Conservation (phyloP, 1,140 invertebrate species). For the Dreissena polymorpha region DNA sequence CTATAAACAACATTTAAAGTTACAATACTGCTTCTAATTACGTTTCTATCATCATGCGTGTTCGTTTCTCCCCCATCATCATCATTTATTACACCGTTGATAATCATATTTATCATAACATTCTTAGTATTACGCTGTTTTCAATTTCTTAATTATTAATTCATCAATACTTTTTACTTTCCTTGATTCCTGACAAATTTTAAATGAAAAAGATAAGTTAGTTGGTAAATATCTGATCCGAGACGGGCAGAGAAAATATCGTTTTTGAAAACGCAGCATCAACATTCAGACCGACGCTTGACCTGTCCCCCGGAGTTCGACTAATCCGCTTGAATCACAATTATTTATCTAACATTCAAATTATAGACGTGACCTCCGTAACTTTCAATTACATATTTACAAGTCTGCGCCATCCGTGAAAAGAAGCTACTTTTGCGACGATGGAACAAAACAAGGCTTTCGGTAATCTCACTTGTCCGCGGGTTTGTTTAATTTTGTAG, state of each 20-base stretch:
- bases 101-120: too few relatives aligned
- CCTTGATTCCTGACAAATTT: too few relatives aligned
- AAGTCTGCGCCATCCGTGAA: constrained; percentile 19
- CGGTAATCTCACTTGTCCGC: constrained; percentile 20
- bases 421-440: constrained; percentile 29
- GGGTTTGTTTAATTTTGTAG: constrained; percentile 34
- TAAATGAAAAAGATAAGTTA: neutral
- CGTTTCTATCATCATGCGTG: too few relatives aligned
- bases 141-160: too few relatives aligned
- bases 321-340: constrained; percentile 25
- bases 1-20: too few relatives aligned
- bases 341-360: constrained; percentile 40
- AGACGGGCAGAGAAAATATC: too few relatives aligned
- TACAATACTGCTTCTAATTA: too few relatives aligned
- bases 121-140: too few relatives aligned
- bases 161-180: too few relatives aligned
- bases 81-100: too few relatives aligned
- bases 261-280: neutral
- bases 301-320: constrained; percentile 14
- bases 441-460: constrained; percentile 11
- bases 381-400: constrained; percentile 36
- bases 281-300: neutral
- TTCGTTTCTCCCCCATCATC: too few relatives aligned
- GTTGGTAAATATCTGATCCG: neutral
- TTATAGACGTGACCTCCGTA: constrained; percentile 39